These are phyloP conservation scores for Drosophila albomicans DNA, from an alignment of 1,140 invertebrate genomes.

Conservation along the genomic window DNA sequence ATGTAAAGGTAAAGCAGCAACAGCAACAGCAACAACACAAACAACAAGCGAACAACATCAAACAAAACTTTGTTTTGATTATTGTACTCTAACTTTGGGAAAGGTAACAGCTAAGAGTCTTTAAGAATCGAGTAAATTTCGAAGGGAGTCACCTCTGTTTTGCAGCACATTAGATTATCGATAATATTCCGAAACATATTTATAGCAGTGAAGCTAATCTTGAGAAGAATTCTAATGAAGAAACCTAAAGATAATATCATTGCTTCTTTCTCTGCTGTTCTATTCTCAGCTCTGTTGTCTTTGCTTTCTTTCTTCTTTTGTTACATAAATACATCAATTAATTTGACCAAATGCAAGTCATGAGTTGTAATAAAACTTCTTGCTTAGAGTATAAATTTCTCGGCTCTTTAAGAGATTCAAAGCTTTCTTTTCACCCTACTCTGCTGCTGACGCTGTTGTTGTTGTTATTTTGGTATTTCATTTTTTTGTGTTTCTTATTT, in stretches of 20 bases:
- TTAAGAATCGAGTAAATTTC: not conserved
- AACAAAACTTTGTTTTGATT: constrained; percentile 40
- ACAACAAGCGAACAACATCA: constrained; percentile 25
- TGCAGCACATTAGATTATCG: not conserved
- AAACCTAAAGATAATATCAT: constrained; percentile 10
- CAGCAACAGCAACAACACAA: constrained; percentile 27
- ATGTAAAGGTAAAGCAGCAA: constrained; percentile 58
- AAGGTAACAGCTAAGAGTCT: not conserved
- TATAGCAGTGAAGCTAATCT: not conserved
- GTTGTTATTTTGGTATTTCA: constrained; percentile 18
- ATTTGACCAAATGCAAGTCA: constrained; percentile 24
- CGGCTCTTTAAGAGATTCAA: constrained; percentile 14
- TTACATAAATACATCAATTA: constrained; percentile 24
- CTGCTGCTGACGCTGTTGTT: not conserved
- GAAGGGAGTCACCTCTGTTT: not conserved
- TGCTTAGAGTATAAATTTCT: constrained; percentile 7
- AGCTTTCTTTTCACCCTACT: constrained; percentile 35
- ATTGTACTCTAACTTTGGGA: constrained; percentile 16
- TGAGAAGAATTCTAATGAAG: constrained; percentile 1
- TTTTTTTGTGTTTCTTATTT: constrained; percentile 36
- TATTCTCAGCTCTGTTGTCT: not conserved
- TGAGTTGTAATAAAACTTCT: constrained; percentile 22
- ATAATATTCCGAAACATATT: not conserved
- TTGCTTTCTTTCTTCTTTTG: constrained; percentile 11
- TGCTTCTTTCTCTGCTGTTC: not conserved